A percentile compares a stretch with the other conserved stretches of the same genome.
phyloP scores from a whole-genome alignment of 2,888 invertebrate species.

The Eretmocerus hayati region DNA sequence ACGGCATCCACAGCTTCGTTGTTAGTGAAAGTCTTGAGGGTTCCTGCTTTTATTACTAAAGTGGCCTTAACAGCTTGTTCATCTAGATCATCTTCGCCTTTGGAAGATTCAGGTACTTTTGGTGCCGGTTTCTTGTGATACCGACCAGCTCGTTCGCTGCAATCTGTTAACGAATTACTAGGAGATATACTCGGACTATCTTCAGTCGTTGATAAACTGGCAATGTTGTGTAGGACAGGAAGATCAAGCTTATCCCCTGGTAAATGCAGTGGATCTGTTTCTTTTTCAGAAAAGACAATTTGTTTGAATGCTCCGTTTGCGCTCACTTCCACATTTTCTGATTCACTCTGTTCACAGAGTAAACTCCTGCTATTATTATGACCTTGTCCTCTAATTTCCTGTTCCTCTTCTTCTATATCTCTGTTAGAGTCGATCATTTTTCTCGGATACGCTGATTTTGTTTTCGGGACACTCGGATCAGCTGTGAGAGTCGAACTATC shows the following conservation, averaged over 20 bases:
- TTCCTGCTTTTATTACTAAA: conserved; percentile 49
- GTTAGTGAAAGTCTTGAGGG: conserved; percentile 36
- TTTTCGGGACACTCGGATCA: too few relatives aligned
- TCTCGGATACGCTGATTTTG: too few relatives aligned
- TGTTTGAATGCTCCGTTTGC: conserved; percentile 36
- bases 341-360: conserved; percentile 34
- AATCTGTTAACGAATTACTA: conserved; percentile 33
- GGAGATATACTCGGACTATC: conserved; percentile 27
- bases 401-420: neutral
- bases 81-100: conserved; percentile 24
- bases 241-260: too few relatives aligned
- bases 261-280: too few relatives aligned
- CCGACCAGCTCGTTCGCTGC: conserved; percentile 46
- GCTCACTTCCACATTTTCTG: conserved; percentile 35
- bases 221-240: conserved; percentile 3
- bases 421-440: too few relatives aligned
- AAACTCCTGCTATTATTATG: conserved; percentile 30
- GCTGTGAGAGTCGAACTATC: conserved; percentile 24
- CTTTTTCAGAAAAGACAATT: neutral
- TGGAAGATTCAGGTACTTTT: conserved; percentile 38
- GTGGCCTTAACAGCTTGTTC: conserved; percentile 48
- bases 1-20: conserved; percentile 27
- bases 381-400: neutral
- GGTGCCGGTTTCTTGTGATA: conserved; percentile 53
- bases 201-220: conserved; percentile 15